Evolutionary conservation across 2,797 vertebrate species (phyloP), one percentile per base, ranked within the genome.

Genomic region (Gallinago solitaria): DNA sequence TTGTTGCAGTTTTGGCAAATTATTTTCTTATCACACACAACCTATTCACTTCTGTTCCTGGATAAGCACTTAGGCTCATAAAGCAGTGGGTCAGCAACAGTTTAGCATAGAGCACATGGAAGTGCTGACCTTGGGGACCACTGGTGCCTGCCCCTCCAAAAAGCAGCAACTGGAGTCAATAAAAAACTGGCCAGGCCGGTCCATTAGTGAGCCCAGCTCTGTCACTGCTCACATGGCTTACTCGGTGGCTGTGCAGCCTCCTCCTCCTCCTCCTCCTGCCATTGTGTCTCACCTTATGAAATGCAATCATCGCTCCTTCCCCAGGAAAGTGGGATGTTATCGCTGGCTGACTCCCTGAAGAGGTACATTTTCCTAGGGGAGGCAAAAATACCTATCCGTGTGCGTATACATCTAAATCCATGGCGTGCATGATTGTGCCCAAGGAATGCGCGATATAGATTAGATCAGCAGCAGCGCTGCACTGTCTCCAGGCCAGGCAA

Each of bases 1-100:
- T 98, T 98, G 98, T 98, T 98, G 98, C 97, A 97, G 97, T 98
- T 98, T 98, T 98, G 98, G 98, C 98, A 98, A 98, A 98, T 98
- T 98, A 98, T 98, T 98, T 98, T 98, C 98, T 98, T 98, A 98
- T 98, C 98, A 97, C 98, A 98, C 96, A 98, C 98, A 98, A 98
- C 98, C 98, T 98, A 98, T 98, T 98, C 98, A 98, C 98, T 98
- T 98, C 97, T 98, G 98, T 98, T 98, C 96, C 98, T 98, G 98
- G 97, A 97, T 98, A 98, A 98, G 98, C 98, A 97, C 98, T 98
- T 97, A 98, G 98, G 97, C 97, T 97, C 98, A 73, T 98, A 98
- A 98, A 98, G 97, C 97, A 96, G 94, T 97, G 97, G 98, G 98
- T 98, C 98, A 98, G 97, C 97, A 97, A 97, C 98, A 98, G 97